Percentiles rank a stretch among this genome's conserved stretches.
These are phyloP conservation scores for Alethe castanea DNA, from an alignment of 2,113 vertebrate species.

Conservation along the genomic window DNA sequence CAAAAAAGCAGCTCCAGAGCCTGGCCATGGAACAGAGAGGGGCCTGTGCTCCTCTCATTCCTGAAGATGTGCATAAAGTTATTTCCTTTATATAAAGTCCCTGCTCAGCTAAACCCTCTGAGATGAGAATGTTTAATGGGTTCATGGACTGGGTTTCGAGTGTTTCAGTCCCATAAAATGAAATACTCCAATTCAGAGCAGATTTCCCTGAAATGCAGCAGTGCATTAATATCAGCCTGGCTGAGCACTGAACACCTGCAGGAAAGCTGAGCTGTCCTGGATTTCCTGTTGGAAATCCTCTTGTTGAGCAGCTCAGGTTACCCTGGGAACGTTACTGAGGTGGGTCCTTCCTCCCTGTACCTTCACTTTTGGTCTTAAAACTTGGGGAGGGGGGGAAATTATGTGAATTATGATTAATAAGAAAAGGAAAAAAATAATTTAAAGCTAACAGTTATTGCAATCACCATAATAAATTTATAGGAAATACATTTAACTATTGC, in stretches of 20 bases:
- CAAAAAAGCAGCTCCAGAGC: neutral
- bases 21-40: neutral
- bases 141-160: neutral
- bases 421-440: neutral
- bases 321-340: neutral
- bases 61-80: rapidly evolving
- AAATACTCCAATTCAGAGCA: neutral
- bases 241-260: neutral
- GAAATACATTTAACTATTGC: slow-evolving; percentile 18
- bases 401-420: neutral
- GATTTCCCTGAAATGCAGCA: neutral
- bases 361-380: neutral
- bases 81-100: rapidly evolving
- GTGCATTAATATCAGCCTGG: neutral
- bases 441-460: neutral
- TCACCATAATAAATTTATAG: slow-evolving; percentile 17
- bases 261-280: neutral
- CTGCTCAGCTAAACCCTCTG: neutral
- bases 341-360: neutral
- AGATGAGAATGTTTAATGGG: neutral
- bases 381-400: rapidly evolving
- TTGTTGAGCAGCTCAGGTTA: neutral
- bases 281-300: neutral
- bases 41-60: neutral
- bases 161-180: neutral